These are phyloP conservation scores for Phasianus colchicus DNA, from an alignment of 2,113 vertebrate species.

Conservation along the genomic window DNA sequence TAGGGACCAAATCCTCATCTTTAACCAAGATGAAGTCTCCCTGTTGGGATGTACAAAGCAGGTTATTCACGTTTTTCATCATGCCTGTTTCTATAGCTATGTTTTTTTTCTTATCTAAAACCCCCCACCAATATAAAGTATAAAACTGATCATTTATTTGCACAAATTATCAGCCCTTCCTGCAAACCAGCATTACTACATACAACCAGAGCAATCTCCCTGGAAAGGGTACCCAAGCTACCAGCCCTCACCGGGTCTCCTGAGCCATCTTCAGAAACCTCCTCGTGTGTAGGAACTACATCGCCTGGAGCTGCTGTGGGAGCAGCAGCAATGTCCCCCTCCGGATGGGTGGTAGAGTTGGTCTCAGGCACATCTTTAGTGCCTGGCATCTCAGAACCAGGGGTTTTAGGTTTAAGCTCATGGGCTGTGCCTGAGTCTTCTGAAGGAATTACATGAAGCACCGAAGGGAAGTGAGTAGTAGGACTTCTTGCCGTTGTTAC, in stretches of 20 bases:
- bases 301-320: neutral
- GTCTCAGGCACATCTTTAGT: neutral
- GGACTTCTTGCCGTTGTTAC: conserved; percentile 19
- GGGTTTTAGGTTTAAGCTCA: neutral
- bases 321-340: neutral
- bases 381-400: neutral
- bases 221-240: neutral
- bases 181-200: neutral
- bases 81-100: neutral
- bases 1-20: conserved; percentile 28
- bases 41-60: conserved; percentile 41
- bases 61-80: conserved; percentile 34
- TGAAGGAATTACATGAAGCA: conserved; percentile 33
- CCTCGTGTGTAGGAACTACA: neutral
- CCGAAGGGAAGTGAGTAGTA: neutral
- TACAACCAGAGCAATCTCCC: neutral
- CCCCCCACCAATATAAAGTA: neutral
- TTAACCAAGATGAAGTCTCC: conserved; percentile 75
- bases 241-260: conserved; percentile 72
- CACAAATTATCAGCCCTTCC: neutral
- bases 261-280: conserved; percentile 70
- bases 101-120: neutral
- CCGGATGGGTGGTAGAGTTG: neutral
- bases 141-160: neutral
- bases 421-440: neutral